phyloP scores from a whole-genome alignment of 2,797 vertebrate species.

The Scomberomorus guttatus region DNA sequence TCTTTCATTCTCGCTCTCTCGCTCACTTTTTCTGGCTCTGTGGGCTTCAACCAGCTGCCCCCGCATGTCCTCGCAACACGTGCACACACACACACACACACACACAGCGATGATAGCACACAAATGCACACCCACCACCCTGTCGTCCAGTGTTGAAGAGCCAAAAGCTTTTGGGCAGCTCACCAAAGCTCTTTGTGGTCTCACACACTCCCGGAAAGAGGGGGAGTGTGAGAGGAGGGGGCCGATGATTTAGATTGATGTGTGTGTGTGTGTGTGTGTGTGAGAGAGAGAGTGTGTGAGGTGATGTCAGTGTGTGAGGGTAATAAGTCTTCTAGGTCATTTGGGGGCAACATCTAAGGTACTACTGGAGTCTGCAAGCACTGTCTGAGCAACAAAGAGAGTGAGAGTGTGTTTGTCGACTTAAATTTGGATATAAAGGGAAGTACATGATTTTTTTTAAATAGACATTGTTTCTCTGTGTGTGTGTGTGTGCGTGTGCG shows the following conservation, averaged over 20 bases:
- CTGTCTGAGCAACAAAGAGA: slow-evolving; percentile 29
- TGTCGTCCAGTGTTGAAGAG: slow-evolving; percentile 64
- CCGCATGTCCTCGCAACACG: slow-evolving; percentile 71
- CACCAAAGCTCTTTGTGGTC: slow-evolving; percentile 76
- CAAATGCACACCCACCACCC: slow-evolving; percentile 60
- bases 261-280: slow-evolving; percentile 19
- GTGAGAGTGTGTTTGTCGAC: slow-evolving; percentile 25
- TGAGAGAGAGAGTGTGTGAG: slow-evolving; percentile 5
- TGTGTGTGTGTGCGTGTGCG: neutral
- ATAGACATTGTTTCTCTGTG: slow-evolving; percentile 23
- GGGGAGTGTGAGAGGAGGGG: slow-evolving; percentile 53
- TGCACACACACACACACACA: slow-evolving; percentile 38
- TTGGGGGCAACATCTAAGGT: slow-evolving; percentile 60
- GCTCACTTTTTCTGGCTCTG: slow-evolving; percentile 56
- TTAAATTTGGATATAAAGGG: slow-evolving; percentile 42
- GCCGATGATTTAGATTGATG: slow-evolving; percentile 61
- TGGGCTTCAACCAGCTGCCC: slow-evolving; percentile 71
- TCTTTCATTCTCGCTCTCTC: slow-evolving; percentile 36
- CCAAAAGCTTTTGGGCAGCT: slow-evolving; percentile 72
- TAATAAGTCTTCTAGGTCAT: slow-evolving; percentile 69
- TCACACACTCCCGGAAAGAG: slow-evolving; percentile 66
- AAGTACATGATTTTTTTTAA: slow-evolving; percentile 53
- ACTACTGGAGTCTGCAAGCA: slow-evolving; percentile 30
- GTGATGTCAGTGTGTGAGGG: slow-evolving; percentile 26
- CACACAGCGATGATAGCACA: slow-evolving; percentile 43